phyloP scores from a whole-genome alignment of 2,113 vertebrate species.

The Gymnorhina tibicen region DNA sequence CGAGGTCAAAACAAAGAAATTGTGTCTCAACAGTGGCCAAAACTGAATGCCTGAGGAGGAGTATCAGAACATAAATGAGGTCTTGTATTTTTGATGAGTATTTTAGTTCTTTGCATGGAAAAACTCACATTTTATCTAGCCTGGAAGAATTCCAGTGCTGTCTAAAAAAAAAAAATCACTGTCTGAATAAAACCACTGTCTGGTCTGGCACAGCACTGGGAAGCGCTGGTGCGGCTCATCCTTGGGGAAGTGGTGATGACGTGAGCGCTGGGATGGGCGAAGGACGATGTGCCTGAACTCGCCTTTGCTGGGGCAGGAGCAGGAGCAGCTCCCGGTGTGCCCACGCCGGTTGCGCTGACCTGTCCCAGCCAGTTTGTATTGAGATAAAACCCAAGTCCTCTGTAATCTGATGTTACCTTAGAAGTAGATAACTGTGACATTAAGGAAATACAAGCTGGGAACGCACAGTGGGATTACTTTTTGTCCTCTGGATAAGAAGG shows the following conservation, averaged over 20 bases:
- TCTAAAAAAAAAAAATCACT: background rate
- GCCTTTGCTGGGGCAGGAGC: background rate
- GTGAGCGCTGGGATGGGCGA: background rate
- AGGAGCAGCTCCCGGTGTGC: background rate
- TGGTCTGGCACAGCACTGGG: background rate
- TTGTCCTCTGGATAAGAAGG: background rate
- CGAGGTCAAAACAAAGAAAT: constrained; percentile 4
- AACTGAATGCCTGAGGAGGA: constrained; percentile 5
- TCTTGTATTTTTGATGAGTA: background rate
- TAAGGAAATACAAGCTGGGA: background rate
- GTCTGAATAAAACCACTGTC: background rate
- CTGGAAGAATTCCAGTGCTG: constrained; percentile 11
- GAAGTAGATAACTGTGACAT: background rate
- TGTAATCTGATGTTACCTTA: background rate
- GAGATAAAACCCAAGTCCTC: background rate
- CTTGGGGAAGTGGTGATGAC: background rate
- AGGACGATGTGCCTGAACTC: background rate
- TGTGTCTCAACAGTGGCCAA: constrained; percentile 18
- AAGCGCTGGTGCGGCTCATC: background rate
- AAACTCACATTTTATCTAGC: constrained; percentile 33
- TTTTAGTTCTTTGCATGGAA: background rate
- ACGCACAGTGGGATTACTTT: background rate
- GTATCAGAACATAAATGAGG: background rate
- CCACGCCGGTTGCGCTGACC: accelerated
- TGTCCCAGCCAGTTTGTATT: background rate